A percentile compares a stretch with the other conserved stretches of the same genome.
Evolutionary conservation across 2,888 invertebrate species (phyloP).

Genomic region (Tipula helvola): DNA sequence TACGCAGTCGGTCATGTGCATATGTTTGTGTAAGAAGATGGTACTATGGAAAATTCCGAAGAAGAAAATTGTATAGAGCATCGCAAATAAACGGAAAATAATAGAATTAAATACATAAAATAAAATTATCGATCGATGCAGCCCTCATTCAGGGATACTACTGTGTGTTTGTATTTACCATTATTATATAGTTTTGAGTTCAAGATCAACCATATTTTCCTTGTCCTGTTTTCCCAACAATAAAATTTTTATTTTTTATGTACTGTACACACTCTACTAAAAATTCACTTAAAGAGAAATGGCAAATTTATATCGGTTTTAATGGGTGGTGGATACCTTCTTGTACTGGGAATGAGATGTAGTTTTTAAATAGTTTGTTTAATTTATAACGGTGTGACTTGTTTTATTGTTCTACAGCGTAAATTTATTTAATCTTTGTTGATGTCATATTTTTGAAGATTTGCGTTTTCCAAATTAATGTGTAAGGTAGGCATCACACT

Average conservation of each 20-base stretch:
- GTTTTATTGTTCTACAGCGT: background rate
- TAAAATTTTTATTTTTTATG: background rate
- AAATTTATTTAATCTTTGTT: background rate
- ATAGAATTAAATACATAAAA: background rate
- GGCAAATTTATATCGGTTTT: background rate
- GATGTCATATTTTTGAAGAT: background rate
- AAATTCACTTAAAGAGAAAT: background rate
- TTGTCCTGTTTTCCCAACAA: background rate
- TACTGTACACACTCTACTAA: background rate
- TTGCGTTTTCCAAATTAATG: too few relatives aligned
- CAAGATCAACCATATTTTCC: conserved; percentile 6
- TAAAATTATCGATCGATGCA: background rate
- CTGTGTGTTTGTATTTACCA: background rate
- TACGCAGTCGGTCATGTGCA: background rate
- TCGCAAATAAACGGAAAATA: background rate
- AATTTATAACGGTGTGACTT: background rate
- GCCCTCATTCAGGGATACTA: conserved; percentile 6
- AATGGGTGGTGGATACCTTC: background rate
- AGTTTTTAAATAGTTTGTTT: background rate
- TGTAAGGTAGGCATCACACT: too few relatives aligned
- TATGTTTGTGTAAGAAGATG: background rate
- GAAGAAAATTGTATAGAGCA: background rate
- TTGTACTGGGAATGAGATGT: background rate
- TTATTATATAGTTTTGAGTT: background rate
- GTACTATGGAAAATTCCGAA: background rate